Base-by-base conservation (phyloP, 92 coral and sea anemone genomes). In the Epizoanthus scotinus region DNA sequence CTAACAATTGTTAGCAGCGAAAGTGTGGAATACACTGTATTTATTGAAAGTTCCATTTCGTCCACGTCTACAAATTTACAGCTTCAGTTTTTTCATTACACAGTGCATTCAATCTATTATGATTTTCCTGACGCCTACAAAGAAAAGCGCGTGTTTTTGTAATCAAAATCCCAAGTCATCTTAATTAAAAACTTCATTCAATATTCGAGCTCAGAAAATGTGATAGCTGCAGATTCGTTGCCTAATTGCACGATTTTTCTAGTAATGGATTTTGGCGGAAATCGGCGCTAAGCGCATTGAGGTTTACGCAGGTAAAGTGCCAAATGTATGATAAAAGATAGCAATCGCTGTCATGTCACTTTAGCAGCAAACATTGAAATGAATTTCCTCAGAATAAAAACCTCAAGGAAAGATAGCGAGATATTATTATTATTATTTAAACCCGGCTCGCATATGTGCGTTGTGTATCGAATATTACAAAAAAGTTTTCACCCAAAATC, bases 221-320 rank as follows among this genome's bases (percentile, higher is more conserved):
- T 59, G 81, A 75, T 75, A 58, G 26, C 67, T 21, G 3, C 0
- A 58, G 81, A 75, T 75, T 58, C 38, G 63, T 60, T 9, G 52
- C 40, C 81, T 58, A 75, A 75, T 75, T 75, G 81, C 53, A 38
- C 81, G 36, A 75, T 75, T 75, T n/a, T 75, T 75, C 62, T 67
- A 59, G 68, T 75, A 75, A 75, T 75, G 81, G 81, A 28, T 75
- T 75, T 75, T 75, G 69, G 81, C 81, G 81, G 81, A 75, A 75
- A 75, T 75, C 81, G 55, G 2, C 52, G 68, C 63, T 58, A 67
- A 58, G 63, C 55, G 67, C 36, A 75, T 40, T 60, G 68, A 75
- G 81, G 68, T 75, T 75, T 59, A 21, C 18, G 29, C 68, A 59
- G 47, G 38, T n/a, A 75, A 75, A 58, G 81, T 60, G 81, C 56